These are phyloP conservation scores for Campoplex nolae DNA, from an alignment of 2,888 invertebrate genomes.

Conservation along the genomic window DNA sequence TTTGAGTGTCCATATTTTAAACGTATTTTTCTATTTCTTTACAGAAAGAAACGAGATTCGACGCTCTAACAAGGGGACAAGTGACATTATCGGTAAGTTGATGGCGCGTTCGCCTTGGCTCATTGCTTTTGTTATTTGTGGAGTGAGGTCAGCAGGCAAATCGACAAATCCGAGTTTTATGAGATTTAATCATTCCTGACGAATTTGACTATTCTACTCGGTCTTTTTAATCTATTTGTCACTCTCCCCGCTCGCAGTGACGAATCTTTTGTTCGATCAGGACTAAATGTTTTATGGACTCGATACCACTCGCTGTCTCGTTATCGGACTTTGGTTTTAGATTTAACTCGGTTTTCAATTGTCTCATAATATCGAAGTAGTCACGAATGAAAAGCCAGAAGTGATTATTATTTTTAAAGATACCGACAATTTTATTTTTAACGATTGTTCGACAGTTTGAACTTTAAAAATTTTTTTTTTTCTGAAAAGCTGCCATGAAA, in stretches of 20 bases:
- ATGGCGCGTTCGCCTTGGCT: slow-evolving; percentile 35
- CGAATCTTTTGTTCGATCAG: background rate
- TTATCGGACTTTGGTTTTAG: background rate
- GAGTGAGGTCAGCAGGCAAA: background rate
- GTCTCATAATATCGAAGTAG: background rate
- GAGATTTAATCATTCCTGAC: background rate
- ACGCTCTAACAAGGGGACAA: slow-evolving; percentile 48
- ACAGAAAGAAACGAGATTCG: slow-evolving; percentile 51
- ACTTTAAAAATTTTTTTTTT: too few species aligned
- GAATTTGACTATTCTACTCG: background rate
- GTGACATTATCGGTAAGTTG: slow-evolving; percentile 75
- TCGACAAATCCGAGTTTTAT: slow-evolving; percentile 1
- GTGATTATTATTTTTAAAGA: background rate
- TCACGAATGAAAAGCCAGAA: background rate
- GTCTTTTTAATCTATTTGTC: background rate
- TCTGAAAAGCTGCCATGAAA: too few species aligned
- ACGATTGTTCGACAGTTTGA: too few species aligned
- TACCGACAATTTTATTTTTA: too few species aligned
- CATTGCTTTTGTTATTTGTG: background rate
- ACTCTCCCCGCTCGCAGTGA: background rate
- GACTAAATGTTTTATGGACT: background rate
- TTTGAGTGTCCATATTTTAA: background rate
- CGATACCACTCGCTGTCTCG: background rate
- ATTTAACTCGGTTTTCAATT: background rate
- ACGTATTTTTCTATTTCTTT: slow-evolving; percentile 45